Evolutionary conservation across 2,888 invertebrate genomes (phyloP).

Genomic region (Rhamnusium bicolor): DNA sequence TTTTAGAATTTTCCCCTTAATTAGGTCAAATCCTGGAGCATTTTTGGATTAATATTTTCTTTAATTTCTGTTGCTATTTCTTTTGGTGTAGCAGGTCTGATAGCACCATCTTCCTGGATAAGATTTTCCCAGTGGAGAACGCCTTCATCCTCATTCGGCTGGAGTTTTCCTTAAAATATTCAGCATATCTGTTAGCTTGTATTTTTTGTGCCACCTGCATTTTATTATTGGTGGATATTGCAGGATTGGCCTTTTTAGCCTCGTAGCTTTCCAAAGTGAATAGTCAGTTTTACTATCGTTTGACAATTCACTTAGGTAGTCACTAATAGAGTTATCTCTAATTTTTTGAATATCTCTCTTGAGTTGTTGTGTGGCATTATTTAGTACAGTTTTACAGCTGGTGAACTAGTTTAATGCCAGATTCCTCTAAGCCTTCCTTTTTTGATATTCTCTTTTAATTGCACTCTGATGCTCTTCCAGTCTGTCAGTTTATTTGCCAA

Average conservation of each 20-base stretch:
- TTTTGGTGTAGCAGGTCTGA: neutral
- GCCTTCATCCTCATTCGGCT: neutral
- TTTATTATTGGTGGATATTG: neutral
- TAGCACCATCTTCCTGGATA: neutral
- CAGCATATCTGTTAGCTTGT: neutral
- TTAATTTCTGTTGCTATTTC: neutral
- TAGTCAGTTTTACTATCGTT: neutral
- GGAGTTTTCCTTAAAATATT: neutral
- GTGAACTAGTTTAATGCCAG: neutral
- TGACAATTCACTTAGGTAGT: neutral
- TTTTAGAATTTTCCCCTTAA: neutral
- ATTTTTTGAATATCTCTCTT: neutral
- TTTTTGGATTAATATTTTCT: constrained; percentile 4
- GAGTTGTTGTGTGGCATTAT: neutral
- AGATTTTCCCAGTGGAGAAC: neutral
- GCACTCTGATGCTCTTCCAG: neutral
- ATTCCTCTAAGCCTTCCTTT: neutral
- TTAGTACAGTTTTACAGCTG: neutral
- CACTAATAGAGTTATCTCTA: neutral
- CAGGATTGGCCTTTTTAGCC: constrained; percentile 1
- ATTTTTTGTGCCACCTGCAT: constrained; percentile 1
- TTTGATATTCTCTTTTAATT: neutral
- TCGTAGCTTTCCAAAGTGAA: constrained; percentile 1
- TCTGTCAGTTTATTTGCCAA: too few species aligned
- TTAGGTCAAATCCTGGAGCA: neutral